Conservation (phyloP, 2,797 vertebrate genomes). For the Leuciscus waleckii region DNA sequence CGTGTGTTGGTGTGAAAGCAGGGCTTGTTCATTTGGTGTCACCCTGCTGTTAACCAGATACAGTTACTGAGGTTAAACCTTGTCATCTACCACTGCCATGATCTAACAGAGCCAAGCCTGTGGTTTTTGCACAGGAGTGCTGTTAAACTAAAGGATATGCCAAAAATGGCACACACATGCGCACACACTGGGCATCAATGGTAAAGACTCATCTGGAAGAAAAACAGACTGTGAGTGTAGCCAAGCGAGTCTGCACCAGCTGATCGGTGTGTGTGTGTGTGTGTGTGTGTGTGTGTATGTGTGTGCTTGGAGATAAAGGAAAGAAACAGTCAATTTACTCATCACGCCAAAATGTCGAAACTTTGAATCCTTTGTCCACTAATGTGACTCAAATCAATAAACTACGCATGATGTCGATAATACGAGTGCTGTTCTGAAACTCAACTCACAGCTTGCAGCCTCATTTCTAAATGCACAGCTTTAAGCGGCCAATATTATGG, state of each 20-base stretch:
- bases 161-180: conserved; percentile 42
- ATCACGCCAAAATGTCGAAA: conserved; percentile 40
- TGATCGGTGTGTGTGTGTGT: conserved; percentile 46
- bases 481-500: conserved; percentile 17
- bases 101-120: conserved; percentile 40
- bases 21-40: conserved; percentile 47
- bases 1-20: conserved; percentile 43
- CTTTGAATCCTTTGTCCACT: conserved; percentile 46
- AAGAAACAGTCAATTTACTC: conserved; percentile 54
- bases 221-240: conserved; percentile 66
- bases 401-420: background rate
- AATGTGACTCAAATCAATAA: conserved; percentile 44
- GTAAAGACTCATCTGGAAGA: conserved; percentile 63
- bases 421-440: conserved; percentile 30
- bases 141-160: conserved; percentile 52
- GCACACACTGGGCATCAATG: conserved; percentile 52
- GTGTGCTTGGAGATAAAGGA: conserved; percentile 29
- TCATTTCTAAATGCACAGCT: conserved; percentile 29
- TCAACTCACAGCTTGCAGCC: conserved; percentile 33
- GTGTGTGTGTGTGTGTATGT: conserved; percentile 28
- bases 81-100: conserved; percentile 44
- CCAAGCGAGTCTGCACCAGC: conserved; percentile 57
- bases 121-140: conserved; percentile 51
- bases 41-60: conserved; percentile 55
- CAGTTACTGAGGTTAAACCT: conserved; percentile 48